These are phyloP conservation scores for Noctua fimbriata DNA, from an alignment of 2,888 invertebrate species.

Conservation along the genomic window DNA sequence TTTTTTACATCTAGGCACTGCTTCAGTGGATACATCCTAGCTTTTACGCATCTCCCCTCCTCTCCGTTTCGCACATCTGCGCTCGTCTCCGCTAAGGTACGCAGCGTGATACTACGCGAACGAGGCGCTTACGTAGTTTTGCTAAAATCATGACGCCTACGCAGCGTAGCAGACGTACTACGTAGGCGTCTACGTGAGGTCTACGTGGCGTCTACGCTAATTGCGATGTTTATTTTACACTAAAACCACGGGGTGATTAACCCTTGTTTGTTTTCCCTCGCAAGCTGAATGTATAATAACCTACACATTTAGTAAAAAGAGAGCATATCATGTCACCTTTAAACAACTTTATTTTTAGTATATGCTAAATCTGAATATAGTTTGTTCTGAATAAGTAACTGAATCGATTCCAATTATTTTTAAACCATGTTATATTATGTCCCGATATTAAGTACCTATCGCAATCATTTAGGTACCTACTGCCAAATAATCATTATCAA, in stretches of 20 bases:
- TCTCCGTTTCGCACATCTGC: too few relatives aligned
- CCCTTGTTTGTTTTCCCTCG: neutral
- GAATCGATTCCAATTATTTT: too few relatives aligned
- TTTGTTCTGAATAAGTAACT: too few relatives aligned
- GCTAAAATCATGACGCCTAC: neutral
- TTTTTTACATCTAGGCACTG: too few relatives aligned
- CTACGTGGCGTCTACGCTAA: neutral
- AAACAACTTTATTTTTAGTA: too few relatives aligned
- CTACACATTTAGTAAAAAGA: neutral
- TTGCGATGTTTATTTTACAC: neutral
- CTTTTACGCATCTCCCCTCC: too few relatives aligned
- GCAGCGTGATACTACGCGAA: neutral
- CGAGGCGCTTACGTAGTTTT: neutral
- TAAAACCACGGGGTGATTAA: neutral
- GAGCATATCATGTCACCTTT: neutral
- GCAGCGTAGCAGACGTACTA: neutral
- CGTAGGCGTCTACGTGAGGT: neutral
- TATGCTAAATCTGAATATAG: too few relatives aligned
- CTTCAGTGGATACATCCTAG: too few relatives aligned
- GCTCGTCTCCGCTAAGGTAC: neutral
- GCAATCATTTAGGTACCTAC: too few relatives aligned
- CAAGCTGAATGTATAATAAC: neutral
- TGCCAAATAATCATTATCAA: too few relatives aligned
- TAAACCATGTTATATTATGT: too few relatives aligned
- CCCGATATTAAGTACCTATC: too few relatives aligned